Percentiles rank a stretch among this genome's conserved stretches.
Conservation (phyloP, 2,888 invertebrate species). For the Phalera bucephala region DNA sequence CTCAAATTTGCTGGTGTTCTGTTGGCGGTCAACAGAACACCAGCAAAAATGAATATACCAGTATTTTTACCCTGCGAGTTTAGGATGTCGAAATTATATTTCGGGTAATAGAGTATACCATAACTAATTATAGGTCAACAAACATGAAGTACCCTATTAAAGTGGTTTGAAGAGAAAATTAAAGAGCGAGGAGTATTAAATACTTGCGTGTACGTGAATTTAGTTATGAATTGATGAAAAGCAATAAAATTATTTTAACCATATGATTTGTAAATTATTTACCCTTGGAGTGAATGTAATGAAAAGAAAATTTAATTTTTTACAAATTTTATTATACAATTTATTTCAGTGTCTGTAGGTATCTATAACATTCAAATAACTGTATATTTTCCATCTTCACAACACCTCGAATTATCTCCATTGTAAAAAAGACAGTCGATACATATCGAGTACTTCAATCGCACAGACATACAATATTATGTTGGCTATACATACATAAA, state of each 20-base stretch:
- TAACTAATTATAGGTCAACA: too few species aligned
- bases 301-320: slow-evolving; percentile 11
- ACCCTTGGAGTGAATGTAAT: background rate
- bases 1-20: too few species aligned
- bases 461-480: slow-evolving; percentile 18
- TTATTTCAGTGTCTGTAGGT: slow-evolving; percentile 30
- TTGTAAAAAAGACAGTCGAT: slow-evolving; percentile 35
- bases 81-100: too few species aligned
- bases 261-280: slow-evolving; percentile 9
- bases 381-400: slow-evolving; percentile 30
- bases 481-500: slow-evolving; percentile 26
- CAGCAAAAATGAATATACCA: too few species aligned
- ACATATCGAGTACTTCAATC: slow-evolving; percentile 15
- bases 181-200: background rate
- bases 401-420: slow-evolving; percentile 28
- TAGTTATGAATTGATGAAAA: slow-evolving; percentile 27
- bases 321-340: slow-evolving; percentile 51
- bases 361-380: slow-evolving; percentile 34
- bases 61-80: too few species aligned
- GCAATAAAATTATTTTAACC: slow-evolving; percentile 25
- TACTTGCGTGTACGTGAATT: slow-evolving; percentile 13
- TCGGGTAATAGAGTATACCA: too few species aligned
- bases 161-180: background rate
- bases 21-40: too few species aligned
- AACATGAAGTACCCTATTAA: too few species aligned